phyloP scores from a whole-genome alignment of 2,797 vertebrate species.

The Oceanodroma leucorhoa region DNA sequence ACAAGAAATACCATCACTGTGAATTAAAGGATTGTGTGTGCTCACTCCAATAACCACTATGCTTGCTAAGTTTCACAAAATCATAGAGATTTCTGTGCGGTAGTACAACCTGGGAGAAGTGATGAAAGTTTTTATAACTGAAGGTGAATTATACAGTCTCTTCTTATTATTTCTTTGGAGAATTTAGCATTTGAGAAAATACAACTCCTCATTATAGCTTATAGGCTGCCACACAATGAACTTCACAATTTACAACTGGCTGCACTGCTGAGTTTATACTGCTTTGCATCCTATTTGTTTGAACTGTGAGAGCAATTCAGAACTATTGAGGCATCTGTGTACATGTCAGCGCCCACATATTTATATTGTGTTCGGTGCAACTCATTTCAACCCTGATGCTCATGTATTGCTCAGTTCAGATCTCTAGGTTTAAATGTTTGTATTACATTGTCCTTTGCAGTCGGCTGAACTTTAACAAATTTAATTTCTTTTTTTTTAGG shows the following conservation, averaged over 20 bases:
- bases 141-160: background rate
- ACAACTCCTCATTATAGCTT: background rate
- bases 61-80: background rate
- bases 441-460: background rate
- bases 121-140: constrained; percentile 14
- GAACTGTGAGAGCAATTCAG: background rate
- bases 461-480: background rate
- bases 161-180: background rate
- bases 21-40: background rate
- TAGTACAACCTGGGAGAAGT: background rate
- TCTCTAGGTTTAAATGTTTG: background rate
- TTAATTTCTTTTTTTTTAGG: background rate
- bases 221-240: background rate
- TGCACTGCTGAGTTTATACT: background rate
- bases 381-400: background rate
- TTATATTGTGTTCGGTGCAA: background rate
- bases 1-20: background rate
- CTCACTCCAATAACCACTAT: background rate
- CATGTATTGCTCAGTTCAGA: background rate
- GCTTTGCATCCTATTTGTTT: background rate
- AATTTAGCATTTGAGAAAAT: constrained; percentile 23
- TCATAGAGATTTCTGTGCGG: background rate
- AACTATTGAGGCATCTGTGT: background rate
- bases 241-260: background rate
- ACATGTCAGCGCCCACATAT: background rate